Evolutionary conservation across 2,888 invertebrate species (phyloP), one percentile per base, ranked within the genome.

Genomic region (Malthinus seriepunctatus): DNA sequence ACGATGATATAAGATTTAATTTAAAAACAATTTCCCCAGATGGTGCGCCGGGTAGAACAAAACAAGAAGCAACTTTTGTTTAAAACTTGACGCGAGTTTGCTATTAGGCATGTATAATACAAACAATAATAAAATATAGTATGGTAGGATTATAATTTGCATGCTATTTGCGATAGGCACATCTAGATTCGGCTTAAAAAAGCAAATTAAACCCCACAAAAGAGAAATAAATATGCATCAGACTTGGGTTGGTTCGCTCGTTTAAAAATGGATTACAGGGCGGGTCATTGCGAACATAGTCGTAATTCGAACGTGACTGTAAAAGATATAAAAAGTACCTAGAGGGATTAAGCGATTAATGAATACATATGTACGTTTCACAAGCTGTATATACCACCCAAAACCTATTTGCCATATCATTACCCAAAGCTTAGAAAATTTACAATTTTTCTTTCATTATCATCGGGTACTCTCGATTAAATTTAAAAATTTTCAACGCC

Each of bases 21-120:
- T 72, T 71, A 71, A 73, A 73, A 73, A 72, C 69, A 71, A 73
- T 72, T 71, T 72, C 67, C 67, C 69, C 70, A 71, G 72, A 70
- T 70, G 71, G 70, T 63, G 67, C 63, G 49, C 62, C 54, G 62
- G 56, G 57, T 64, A 51, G 57, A 62, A 57, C 62, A 63, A 39
- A 62, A 62, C 54, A 45, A 61, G 54, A 48, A 52, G 61, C 54
- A 60, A 62, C 51, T 58, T 58, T 62, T 55, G 59, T 51, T 51
- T 49, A 56, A 49, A 58, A 59, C 58, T 56, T 42, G 34, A 51
- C 51, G 54, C 54, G 39, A 51, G 51, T 56, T 47, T 50, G 59
- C 52, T 51, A 62, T 62, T 62, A 62, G 23, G 23, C 23, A 23
- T 15, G 54, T 58, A 53, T 51, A 52, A 50, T 52, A 59, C 62